Evolutionary conservation across 1,140 invertebrate species (phyloP).

Genomic region (Paralvinella palmiformis): DNA sequence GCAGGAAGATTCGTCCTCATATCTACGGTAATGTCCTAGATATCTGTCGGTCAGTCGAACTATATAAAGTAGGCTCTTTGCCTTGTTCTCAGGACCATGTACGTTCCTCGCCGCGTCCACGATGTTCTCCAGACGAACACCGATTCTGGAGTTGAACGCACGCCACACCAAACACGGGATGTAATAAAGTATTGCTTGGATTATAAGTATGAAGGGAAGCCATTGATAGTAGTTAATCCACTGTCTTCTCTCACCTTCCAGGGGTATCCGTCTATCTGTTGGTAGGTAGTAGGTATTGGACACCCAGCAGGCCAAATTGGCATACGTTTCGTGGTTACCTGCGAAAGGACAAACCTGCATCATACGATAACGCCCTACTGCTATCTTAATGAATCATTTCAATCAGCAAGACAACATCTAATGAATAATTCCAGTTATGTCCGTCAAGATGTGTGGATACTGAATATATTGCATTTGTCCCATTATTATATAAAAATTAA

Average conservation of each 20-base stretch:
- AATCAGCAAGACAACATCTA: too few species aligned
- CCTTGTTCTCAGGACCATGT: conserved; percentile 10
- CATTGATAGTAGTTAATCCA: conserved; percentile 55
- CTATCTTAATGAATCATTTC: too few species aligned
- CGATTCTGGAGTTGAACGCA: conserved; percentile 51
- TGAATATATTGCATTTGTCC: too few species aligned
- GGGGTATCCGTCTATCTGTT: conserved; percentile 34
- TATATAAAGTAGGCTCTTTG: conserved; percentile 20
- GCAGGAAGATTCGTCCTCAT: conserved; percentile 39
- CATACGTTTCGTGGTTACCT: conserved; percentile 43
- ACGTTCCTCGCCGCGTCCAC: conserved; percentile 15
- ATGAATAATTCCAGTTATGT: too few species aligned
- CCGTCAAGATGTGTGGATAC: too few species aligned
- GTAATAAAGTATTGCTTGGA: conserved; percentile 56
- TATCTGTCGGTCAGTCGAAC: conserved; percentile 28
- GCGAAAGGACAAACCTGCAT: too few species aligned
- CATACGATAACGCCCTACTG: too few species aligned
- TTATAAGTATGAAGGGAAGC: conserved; percentile 55
- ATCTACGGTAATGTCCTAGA: conserved; percentile 44
- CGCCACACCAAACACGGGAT: conserved; percentile 56
- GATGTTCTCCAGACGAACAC: conserved; percentile 40
- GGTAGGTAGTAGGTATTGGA: conserved; percentile 9
- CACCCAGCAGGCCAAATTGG: conserved; percentile 35
- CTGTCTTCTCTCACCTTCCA: conserved; percentile 33
- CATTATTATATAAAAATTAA: too few species aligned